Percentiles rank a stretch among this genome's conserved stretches.
phyloP scores from a whole-genome alignment of 2,888 invertebrate species.

The Crocallis elinguaria region DNA sequence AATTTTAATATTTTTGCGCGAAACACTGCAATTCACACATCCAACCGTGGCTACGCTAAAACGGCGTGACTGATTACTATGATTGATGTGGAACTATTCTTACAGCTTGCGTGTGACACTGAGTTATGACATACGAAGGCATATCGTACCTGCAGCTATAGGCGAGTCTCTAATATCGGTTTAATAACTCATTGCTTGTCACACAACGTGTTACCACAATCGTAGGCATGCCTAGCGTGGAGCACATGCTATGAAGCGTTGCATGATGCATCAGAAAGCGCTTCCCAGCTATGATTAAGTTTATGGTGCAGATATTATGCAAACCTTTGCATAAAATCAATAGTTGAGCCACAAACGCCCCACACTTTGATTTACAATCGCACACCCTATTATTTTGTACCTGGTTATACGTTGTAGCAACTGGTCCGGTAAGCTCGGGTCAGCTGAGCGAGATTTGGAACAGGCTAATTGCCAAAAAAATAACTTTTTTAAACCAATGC shows the following conservation, averaged over 20 bases:
- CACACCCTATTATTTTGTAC: constrained; percentile 9
- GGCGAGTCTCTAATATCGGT: too few relatives aligned
- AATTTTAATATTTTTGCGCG: background rate
- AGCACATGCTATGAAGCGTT: background rate
- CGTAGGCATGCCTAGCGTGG: background rate
- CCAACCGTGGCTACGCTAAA: background rate
- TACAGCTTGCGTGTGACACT: constrained; percentile 17
- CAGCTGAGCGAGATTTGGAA: constrained; percentile 12
- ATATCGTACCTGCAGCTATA: background rate
- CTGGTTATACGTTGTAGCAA: constrained; percentile 6
- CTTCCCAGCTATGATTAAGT: constrained; percentile 13
- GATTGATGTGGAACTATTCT: constrained; percentile 24
- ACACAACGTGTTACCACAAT: background rate
- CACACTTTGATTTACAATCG: constrained; percentile 11
- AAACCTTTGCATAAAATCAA: constrained; percentile 52
- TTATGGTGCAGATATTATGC: constrained; percentile 40
- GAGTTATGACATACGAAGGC: constrained; percentile 9
- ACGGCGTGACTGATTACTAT: constrained; percentile 17
- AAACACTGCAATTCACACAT: background rate
- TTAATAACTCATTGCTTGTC: constrained; percentile 6
- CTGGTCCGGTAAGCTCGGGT: background rate
- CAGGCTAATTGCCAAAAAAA: constrained; percentile 26
- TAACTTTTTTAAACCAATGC: background rate
- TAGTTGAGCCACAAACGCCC: constrained; percentile 40
- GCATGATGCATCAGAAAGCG: constrained; percentile 2